Conservation (phyloP, 2,888 invertebrate genomes). For the Sturmia bella region DNA sequence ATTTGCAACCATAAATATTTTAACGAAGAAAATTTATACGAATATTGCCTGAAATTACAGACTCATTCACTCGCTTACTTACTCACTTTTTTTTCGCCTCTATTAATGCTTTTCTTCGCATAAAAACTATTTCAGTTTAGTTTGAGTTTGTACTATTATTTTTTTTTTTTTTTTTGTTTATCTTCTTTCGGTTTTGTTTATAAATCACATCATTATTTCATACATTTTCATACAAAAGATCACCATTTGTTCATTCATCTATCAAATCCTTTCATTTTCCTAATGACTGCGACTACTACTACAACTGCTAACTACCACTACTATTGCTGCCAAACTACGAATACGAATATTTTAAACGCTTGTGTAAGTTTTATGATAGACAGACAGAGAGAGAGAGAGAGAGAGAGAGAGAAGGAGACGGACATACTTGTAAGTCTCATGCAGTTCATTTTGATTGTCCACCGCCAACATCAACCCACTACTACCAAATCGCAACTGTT, state of each 20-base stretch:
- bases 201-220: conserved; percentile 70
- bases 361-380: conserved; percentile 13
- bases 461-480: conserved; percentile 63
- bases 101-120: conserved; percentile 63
- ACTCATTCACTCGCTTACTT: conserved; percentile 49
- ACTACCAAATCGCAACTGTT: conserved; percentile 44
- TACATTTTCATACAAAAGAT: conserved; percentile 70
- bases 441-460: conserved; percentile 49
- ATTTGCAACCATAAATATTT: conserved; percentile 62
- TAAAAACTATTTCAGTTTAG: conserved; percentile 68
- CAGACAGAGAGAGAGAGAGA: too few relatives aligned
- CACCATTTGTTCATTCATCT: conserved; percentile 70
- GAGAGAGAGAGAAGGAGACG: too few relatives aligned
- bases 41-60: conserved; percentile 65
- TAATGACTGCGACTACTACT: conserved; percentile 65
- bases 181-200: conserved; percentile 61
- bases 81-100: conserved; percentile 36
- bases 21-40: conserved; percentile 56
- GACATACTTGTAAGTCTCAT: conserved; percentile 46
- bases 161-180: conserved; percentile 29
- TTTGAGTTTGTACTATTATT: conserved; percentile 35
- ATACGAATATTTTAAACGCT: conserved; percentile 32
- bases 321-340: conserved; percentile 2
- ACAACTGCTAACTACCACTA: conserved; percentile 30
- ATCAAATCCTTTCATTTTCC: conserved; percentile 70